Conservation (phyloP, 2,113 vertebrate species). For the Hirundichthys speculiger region DNA sequence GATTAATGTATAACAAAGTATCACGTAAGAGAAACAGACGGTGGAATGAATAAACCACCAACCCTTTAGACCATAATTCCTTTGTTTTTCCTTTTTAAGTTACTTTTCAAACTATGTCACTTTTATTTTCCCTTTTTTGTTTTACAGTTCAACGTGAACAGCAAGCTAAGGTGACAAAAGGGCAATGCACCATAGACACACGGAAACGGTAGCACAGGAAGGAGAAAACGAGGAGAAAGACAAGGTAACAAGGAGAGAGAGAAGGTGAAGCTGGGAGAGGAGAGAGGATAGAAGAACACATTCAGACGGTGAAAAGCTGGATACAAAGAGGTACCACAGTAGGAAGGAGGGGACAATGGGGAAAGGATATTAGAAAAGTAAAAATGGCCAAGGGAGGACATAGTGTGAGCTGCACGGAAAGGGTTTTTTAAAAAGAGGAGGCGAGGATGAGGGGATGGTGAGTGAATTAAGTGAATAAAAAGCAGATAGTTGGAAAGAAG, state of each 20-base stretch:
- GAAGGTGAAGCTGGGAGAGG: neutral
- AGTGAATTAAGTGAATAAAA: constrained; percentile 23
- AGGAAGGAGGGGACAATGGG: constrained; percentile 2
- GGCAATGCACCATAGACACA: neutral
- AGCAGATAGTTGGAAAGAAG: constrained; percentile 36
- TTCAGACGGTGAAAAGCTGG: neutral
- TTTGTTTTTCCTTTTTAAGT: no score
- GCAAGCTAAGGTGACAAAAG: neutral
- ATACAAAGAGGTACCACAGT: neutral
- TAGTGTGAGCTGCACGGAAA: constrained; percentile 2
- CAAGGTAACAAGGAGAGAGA: constrained; percentile 9
- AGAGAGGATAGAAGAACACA: constrained; percentile 5
- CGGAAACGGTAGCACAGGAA: neutral
- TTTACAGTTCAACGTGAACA: neutral
- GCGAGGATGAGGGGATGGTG: neutral
- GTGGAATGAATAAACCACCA: neutral
- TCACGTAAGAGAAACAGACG: neutral
- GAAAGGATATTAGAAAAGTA: neutral
- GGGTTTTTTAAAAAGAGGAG: constrained; percentile 3
- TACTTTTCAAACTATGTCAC: no score
- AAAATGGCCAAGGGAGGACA: constrained; percentile 4
- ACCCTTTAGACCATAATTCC: neutral
- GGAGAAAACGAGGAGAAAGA: neutral
- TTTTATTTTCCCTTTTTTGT: no score
- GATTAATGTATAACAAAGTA: neutral